Conservation (phyloP, 2,113 vertebrate genomes). For the Leptosomus discolor region DNA sequence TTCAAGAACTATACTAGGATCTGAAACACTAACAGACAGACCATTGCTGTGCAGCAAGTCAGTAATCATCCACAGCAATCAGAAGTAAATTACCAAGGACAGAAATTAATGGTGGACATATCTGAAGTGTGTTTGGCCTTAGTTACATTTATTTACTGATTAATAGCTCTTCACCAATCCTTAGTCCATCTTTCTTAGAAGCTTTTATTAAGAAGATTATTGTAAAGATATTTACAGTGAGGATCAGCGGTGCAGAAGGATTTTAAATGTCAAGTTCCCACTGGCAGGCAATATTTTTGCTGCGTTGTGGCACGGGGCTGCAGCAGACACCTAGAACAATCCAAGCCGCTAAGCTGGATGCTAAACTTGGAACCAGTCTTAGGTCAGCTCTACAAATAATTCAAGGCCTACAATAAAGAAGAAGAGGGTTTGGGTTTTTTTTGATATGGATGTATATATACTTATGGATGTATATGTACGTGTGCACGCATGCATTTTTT, state of each 20-base stretch:
- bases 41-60: not conserved
- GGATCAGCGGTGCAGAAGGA: not conserved
- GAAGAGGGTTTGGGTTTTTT: not conserved
- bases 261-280: not conserved
- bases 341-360: not conserved
- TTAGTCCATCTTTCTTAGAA: not conserved
- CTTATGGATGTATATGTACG: accelerated
- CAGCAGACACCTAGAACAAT: not conserved
- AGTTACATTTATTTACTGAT: not conserved
- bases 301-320: not conserved
- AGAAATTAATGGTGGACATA: not conserved
- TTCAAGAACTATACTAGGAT: not conserved
- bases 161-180: not conserved
- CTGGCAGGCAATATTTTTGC: not conserved
- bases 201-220: not conserved
- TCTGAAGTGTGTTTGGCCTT: not conserved
- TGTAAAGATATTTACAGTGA: not conserved
- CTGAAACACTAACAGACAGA: not conserved
- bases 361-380: not conserved
- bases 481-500: not conserved
- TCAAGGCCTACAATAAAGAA: not conserved
- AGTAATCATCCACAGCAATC: not conserved
- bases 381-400: not conserved
- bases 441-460: too few relatives aligned
- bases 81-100: not conserved